Evolutionary conservation across 2,888 invertebrate genomes (phyloP).

Genomic region (Andrena fulva): DNA sequence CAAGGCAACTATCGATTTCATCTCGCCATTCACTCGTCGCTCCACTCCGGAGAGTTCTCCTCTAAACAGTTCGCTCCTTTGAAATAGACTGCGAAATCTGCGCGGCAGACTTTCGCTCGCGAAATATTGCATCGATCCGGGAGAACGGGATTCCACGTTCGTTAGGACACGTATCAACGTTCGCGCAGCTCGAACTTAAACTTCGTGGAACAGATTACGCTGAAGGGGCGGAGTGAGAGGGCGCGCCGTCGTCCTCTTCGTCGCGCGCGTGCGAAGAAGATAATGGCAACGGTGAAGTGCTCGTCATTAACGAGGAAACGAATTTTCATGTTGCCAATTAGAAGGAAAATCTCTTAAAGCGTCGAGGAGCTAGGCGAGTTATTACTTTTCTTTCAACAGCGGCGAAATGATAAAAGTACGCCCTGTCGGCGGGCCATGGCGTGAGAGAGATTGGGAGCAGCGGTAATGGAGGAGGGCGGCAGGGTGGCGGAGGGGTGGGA

Average conservation of each 20-base stretch:
- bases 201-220: background rate
- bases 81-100: background rate
- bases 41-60: background rate
- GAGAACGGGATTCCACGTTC: too few relatives aligned
- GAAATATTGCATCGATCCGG: background rate
- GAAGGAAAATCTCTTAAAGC: constrained; percentile 52
- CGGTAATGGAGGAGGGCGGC: background rate
- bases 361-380: constrained; percentile 51
- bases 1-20: too few relatives aligned
- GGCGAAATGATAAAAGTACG: constrained; percentile 56
- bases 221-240: background rate
- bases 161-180: background rate
- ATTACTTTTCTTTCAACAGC: constrained; percentile 57
- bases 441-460: constrained; percentile 48
- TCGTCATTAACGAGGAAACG: constrained; percentile 56
- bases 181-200: background rate
- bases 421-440: constrained; percentile 31
- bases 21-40: background rate
- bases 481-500: constrained; percentile 40
- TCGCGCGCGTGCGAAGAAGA: constrained; percentile 1
- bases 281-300: constrained; percentile 43
- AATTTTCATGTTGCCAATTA: constrained; percentile 55
- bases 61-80: background rate
- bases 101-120: background rate
- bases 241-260: background rate